phyloP scores from a whole-genome alignment of 2,797 vertebrate species.

The Labroides dimidiatus region DNA sequence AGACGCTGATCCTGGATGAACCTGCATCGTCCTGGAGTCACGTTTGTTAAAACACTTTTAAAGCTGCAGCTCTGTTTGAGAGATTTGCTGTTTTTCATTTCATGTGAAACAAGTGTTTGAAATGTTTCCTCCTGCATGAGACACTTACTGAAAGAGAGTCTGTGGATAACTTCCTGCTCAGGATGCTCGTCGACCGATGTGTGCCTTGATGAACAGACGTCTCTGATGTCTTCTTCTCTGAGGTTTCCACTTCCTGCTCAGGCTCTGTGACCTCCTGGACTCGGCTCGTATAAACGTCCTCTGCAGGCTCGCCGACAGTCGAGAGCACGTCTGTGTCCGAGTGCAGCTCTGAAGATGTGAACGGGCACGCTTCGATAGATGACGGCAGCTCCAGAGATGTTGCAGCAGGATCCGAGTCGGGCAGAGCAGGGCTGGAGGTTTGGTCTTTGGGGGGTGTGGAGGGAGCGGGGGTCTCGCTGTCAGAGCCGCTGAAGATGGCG shows the following conservation, averaged over 20 bases:
- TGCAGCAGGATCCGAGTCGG: constrained; percentile 26
- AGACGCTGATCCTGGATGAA: too few species aligned
- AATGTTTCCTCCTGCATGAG: too few species aligned
- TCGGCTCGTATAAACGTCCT: not conserved
- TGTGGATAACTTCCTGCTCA: constrained; percentile 60
- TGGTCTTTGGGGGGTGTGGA: constrained; percentile 30
- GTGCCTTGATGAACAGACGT: not conserved
- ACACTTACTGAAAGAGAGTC: constrained; percentile 74
- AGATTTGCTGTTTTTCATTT: too few species aligned
- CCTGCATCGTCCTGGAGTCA: too few species aligned
- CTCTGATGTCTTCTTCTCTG: constrained; percentile 20
- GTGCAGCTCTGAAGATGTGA: not conserved
- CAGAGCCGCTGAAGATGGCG: constrained; percentile 67
- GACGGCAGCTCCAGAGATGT: not conserved
- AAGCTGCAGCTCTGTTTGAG: too few species aligned
- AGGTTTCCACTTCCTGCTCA: not conserved
- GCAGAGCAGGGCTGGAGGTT: not conserved
- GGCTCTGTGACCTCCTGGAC: constrained; percentile 12
- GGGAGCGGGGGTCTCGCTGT: constrained; percentile 60
- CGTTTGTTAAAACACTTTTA: too few species aligned
- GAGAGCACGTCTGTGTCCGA: constrained; percentile 3
- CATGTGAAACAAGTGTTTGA: too few species aligned
- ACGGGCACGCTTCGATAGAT: constrained; percentile 3
- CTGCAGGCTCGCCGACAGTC: constrained; percentile 9
- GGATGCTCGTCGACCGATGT: constrained; percentile 45